Percentiles rank a stretch among this genome's conserved stretches.
Evolutionary conservation across 2,113 vertebrate genomes (phyloP).

Genomic region (Falco punctatus): DNA sequence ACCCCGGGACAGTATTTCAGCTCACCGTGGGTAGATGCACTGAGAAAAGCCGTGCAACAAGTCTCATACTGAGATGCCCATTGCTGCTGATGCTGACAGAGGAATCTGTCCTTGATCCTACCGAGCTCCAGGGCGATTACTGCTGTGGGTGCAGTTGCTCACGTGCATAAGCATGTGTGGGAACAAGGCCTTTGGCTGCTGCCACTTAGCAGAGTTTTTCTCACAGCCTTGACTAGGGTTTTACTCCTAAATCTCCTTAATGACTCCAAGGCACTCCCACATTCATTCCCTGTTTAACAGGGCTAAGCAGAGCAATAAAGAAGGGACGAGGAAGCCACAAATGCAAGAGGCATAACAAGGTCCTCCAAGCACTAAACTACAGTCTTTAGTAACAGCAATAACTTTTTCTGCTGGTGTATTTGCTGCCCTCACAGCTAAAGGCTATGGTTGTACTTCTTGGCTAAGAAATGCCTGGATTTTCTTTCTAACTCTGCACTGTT

Average conservation of each 20-base stretch:
- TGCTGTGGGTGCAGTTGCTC: background rate
- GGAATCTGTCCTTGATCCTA: background rate
- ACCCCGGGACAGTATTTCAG: background rate
- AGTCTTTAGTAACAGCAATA: background rate
- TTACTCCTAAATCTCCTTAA: constrained; percentile 39
- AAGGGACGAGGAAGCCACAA: background rate
- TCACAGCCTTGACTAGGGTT: background rate
- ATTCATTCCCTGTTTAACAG: background rate
- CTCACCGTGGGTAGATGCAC: background rate
- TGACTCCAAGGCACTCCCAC: background rate
- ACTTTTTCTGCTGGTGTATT: background rate
- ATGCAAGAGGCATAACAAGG: background rate
- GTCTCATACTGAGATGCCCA: background rate
- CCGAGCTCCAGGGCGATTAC: background rate
- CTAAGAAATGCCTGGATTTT: background rate
- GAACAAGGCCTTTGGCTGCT: background rate
- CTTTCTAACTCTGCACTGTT: background rate
- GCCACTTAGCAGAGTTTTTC: background rate
- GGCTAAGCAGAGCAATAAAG: background rate
- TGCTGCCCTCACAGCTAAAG: background rate
- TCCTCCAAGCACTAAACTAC: background rate
- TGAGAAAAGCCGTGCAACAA: background rate
- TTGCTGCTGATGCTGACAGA: background rate
- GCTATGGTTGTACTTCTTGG: background rate
- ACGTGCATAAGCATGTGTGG: background rate